Evolutionary conservation across 2,888 invertebrate species (phyloP).

Genomic region (Platycheirus rosarum): DNA sequence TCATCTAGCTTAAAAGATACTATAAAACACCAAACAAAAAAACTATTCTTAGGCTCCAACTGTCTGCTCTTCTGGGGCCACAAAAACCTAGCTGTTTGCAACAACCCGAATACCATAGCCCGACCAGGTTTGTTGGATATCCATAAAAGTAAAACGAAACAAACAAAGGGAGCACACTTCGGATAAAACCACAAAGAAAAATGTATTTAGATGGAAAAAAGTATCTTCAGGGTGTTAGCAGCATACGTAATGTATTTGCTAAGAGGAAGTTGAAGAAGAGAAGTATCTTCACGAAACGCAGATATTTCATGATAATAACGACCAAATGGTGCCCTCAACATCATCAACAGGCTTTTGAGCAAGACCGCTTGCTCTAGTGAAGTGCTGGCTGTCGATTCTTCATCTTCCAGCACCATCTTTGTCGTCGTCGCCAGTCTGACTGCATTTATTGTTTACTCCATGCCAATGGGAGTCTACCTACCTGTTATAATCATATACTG

Average conservation of each 20-base stretch:
- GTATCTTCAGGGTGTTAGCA: conserved; percentile 61
- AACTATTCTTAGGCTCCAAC: no score
- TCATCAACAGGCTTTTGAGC: conserved; percentile 54
- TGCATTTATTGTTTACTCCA: conserved; percentile 64
- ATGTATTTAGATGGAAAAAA: conserved; percentile 6
- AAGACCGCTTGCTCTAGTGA: conserved; percentile 56
- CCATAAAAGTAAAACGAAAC: conserved; percentile 1
- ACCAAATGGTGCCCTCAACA: conserved; percentile 51
- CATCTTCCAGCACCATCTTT: conserved; percentile 19
- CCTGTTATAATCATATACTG: conserved; percentile 58
- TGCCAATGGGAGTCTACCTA: conserved; percentile 36
- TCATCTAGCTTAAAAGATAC: no score
- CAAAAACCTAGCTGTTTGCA: no score
- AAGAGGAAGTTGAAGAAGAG: conserved; percentile 12
- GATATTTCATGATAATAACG: conserved; percentile 52
- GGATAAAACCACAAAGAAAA: conserved; percentile 25
- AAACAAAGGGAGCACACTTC: conserved; percentile 56
- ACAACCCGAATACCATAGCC: no score
- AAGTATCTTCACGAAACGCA: conserved; percentile 43
- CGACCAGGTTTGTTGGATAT: no score
- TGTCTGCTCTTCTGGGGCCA: no score
- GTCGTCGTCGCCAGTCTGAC: conserved; percentile 66
- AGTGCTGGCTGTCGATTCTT: conserved; percentile 53
- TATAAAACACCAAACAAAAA: no score
- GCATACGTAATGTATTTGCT: conserved; percentile 24